Evolutionary conservation across 2,113 vertebrate genomes (phyloP), one percentile per base, ranked within the genome.

Genomic region (Rhabdomys dilectus): DNA sequence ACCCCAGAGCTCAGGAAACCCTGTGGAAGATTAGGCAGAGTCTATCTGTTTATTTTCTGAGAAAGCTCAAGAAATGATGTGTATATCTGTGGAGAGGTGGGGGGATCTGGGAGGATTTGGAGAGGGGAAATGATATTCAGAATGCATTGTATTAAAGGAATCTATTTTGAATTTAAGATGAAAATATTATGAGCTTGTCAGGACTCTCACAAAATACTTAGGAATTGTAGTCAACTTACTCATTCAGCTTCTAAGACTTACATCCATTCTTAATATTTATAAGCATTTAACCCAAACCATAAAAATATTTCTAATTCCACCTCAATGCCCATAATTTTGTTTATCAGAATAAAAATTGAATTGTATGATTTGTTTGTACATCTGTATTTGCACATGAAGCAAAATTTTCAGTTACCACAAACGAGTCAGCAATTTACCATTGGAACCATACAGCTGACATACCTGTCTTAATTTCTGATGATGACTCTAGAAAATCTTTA

Each of bases 211-310:
- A 80, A 48, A 34, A 78, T 81, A 21, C 7, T 31, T 62, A 7
- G 29, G 2, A 72, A 3, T 4, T 9, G 36, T 29, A 5, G 0
- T 0, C 39, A 48, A n/a, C 2, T 5, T 31, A 53, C 26, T 26
- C 34, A 68, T 22, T 70, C 3, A 29, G 48, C 42, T 64, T n/a
- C 17, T n/a, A 76, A 68, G 12, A 2, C 5, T 94, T 73, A 17
- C 45, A 9, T 48, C 0, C 45, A 60, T 76, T 75, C 11, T 92
- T 16, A n/a, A 39, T 81, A 90, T 60, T 56, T 21, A 7, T 56
- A 92, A 64, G 9, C 8, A 78, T 5, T 92, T 85, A 48, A 9
- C 13, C 42, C 22, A 73, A 45, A 53, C 1, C 75, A 70, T 19
- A 72, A 21, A 9, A 15, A 15, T 77, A 3, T 78, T 91, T 66